phyloP scores from a whole-genome alignment of 2,113 vertebrate species.

The Antigone vipio region DNA sequence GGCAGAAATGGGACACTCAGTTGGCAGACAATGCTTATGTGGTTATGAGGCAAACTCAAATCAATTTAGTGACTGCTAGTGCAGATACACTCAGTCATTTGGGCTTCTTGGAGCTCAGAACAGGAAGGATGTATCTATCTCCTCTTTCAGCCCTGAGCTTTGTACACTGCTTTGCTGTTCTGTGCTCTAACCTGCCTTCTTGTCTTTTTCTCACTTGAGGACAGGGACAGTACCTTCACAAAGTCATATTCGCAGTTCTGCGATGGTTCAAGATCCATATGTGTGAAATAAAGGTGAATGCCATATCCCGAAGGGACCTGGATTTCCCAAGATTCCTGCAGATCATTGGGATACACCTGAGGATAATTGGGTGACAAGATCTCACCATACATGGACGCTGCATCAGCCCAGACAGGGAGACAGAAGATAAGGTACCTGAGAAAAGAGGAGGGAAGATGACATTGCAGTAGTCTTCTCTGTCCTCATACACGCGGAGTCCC shows the following conservation, averaged over 20 bases:
- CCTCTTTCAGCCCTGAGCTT: not conserved
- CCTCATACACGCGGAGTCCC: fast-evolving
- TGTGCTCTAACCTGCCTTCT: not conserved
- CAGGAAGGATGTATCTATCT: not conserved
- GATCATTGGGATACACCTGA: slow-evolving; percentile 79
- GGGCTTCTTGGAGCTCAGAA: not conserved
- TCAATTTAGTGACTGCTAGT: not conserved
- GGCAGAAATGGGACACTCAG: not conserved
- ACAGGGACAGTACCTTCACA: slow-evolving; percentile 74
- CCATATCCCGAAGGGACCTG: slow-evolving; percentile 82
- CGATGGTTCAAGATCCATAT: slow-evolving; percentile 89
- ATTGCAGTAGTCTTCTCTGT: not conserved
- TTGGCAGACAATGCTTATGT: not conserved
- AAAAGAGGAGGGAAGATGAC: not conserved
- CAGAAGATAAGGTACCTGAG: slow-evolving; percentile 65
- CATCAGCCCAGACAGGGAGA: slow-evolving; percentile 41
- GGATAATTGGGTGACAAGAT: slow-evolving; percentile 91
- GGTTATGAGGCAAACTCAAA: not conserved
- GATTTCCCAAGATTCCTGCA: slow-evolving; percentile 79
- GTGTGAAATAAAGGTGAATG: slow-evolving; percentile 83
- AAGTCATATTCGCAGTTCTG: slow-evolving; percentile 84
- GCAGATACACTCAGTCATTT: not conserved
- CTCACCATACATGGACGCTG: slow-evolving; percentile 79
- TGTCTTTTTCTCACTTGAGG: not conserved
- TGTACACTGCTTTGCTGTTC: not conserved